phyloP scores from a whole-genome alignment of 2,113 vertebrate species.

The Typhlomys cinereus region DNA sequence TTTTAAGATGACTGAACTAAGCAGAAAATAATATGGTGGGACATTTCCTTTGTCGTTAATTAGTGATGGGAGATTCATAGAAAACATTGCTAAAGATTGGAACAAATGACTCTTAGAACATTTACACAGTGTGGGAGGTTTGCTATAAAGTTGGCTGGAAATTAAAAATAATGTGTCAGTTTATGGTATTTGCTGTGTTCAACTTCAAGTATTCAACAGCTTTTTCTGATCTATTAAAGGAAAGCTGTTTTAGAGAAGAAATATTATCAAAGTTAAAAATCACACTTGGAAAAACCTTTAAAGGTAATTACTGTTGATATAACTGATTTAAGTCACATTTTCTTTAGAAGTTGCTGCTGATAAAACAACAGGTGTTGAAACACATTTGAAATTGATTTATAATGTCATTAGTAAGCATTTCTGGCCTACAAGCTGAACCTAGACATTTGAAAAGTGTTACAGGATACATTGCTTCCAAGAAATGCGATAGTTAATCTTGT shows the following conservation, averaged over 20 bases:
- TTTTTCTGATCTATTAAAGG: constrained; percentile 27
- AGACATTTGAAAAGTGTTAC: neutral
- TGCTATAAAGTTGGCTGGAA: constrained; percentile 3
- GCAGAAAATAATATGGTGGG: constrained; percentile 5
- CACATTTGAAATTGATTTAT: constrained; percentile 30
- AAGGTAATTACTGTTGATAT: neutral
- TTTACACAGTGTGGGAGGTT: constrained; percentile 26
- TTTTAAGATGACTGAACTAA: constrained; percentile 15
- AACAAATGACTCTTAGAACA: constrained; percentile 30
- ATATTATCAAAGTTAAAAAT: constrained; percentile 6
- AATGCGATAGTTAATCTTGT: neutral
- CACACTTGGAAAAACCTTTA: neutral
- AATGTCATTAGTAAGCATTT: neutral
- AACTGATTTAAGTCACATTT: neutral
- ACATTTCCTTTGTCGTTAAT: constrained; percentile 17
- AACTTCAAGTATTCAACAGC: constrained; percentile 30
- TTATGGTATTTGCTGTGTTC: constrained; percentile 40
- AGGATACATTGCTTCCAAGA: neutral
- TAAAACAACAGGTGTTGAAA: neutral
- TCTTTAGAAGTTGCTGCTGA: neutral
- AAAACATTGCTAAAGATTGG: constrained; percentile 24
- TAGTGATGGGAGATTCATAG: constrained; percentile 1
- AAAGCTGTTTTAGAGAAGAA: neutral
- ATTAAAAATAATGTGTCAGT: constrained; percentile 43
- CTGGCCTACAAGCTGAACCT: neutral